These are phyloP conservation scores for Thryonomys swinderianus DNA, from an alignment of 2,113 vertebrate genomes.

Conservation along the genomic window DNA sequence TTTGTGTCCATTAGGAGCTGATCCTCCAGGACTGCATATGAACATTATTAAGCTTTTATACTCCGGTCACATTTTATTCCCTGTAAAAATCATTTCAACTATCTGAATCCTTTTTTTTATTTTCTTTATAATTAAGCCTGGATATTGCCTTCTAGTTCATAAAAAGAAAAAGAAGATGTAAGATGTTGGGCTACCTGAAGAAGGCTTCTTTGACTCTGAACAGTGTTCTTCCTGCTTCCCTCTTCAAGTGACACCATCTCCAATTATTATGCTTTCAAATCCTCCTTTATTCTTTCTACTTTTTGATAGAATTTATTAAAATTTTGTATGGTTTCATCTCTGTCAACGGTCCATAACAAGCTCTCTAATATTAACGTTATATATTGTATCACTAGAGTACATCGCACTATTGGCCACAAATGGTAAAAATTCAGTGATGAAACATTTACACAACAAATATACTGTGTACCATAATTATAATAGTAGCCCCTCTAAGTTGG, in stretches of 20 bases:
- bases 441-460: background rate
- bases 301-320: background rate
- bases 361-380: background rate
- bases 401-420: background rate
- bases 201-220: background rate
- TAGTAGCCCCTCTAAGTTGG: background rate
- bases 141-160: background rate
- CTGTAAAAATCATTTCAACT: background rate
- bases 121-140: background rate
- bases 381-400: background rate
- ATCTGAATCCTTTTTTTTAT: background rate
- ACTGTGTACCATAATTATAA: background rate
- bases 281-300: background rate
- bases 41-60: background rate
- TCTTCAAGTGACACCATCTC: background rate
- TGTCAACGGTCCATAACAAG: background rate
- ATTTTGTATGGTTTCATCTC: background rate
- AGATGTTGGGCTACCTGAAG: background rate
- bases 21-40: background rate
- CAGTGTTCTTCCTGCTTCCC: background rate
- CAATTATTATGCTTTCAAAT: background rate
- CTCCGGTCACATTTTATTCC: background rate
- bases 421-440: background rate
- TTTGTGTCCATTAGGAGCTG: background rate
- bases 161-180: slow-evolving; percentile 14